Base-by-base conservation (phyloP, 2,113 vertebrate genomes). In the Amia ocellicauda region DNA sequence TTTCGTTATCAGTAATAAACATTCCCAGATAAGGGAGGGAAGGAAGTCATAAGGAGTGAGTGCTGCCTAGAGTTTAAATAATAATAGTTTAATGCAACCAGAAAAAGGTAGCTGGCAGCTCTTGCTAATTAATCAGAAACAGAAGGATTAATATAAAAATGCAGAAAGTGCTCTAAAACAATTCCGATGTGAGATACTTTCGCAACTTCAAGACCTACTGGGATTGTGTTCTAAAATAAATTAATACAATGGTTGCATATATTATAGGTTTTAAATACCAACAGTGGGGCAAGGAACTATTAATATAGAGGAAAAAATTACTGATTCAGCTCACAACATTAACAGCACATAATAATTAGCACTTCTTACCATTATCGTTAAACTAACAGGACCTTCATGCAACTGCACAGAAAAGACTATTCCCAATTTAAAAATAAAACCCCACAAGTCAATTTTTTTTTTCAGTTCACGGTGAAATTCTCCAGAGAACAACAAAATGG, bases 1-100 rank as follows among this genome's bases (percentile, higher is more conserved):
- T 47, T 17, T 47, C n/a, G 8, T 47, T 47, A 47, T 47, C 43
- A 47, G 43, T 14, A 47, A 47, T 47, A 47, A 47, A 47, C 43
- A 47, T 47, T 47, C 43, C 14, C 7, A 17, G 14, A 47, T 47
- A 16, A 47, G 43, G 14, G 16, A 17, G 4, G 16, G 14, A 47
- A 17, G 4, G 16, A n/a, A 47, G 43, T n/a, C n/a, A 47, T 47
- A 47, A 47, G n/a, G 16, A n/a, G 43, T 47, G 3, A 14, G 16
- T 4, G n/a, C 43, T 47, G 14, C 43, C 7, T 47, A 14, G 43
- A 2, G 43, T 47, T 47, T n/a, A 14, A 47, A 47, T 17, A 14
- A 2, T 3, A 3, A 14, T 47, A 47, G n/a, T 47, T 14, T n/a
- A 47, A 47, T 47, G 10, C 16, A 1, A 47, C 13, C 4, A 47